Conservation (phyloP, 53 echinoderm and acorn worm species). For the Paracentrotus lividus region DNA sequence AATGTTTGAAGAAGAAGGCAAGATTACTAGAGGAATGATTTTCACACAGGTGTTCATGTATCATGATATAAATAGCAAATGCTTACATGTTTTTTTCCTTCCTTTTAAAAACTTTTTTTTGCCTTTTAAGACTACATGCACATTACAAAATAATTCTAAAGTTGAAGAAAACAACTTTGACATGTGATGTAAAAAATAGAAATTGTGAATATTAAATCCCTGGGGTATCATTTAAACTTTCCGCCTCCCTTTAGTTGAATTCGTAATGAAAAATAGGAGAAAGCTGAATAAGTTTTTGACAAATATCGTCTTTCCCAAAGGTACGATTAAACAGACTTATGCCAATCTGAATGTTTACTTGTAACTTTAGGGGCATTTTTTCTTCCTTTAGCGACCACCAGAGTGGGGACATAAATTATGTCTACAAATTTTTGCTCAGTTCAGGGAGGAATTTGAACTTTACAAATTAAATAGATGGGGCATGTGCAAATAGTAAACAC, state of each 20-base stretch:
- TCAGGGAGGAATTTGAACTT: not conserved
- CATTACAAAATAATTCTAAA: not conserved
- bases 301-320: constrained; percentile 44
- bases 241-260: not conserved
- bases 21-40: too few relatives aligned
- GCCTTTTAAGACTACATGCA: too few relatives aligned
- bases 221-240: not conserved
- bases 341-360: constrained; percentile 17
- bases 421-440: not conserved
- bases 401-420: constrained; percentile 8
- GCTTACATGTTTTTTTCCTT: too few relatives aligned
- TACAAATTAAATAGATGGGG: not conserved
- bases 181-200: not conserved
- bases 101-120: too few relatives aligned
- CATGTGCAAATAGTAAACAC: not conserved
- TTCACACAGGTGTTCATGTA: too few relatives aligned
- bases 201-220: not conserved
- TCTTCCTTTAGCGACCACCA: constrained; percentile 4
- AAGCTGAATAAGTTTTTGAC: not conserved
- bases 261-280: not conserved
- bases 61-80: too few relatives aligned
- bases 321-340: not conserved
- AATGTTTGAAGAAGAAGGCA: too few relatives aligned
- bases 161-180: not conserved
- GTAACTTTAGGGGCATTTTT: not conserved